These are phyloP conservation scores for Acanthopleura granulata DNA, from an alignment of 2,888 invertebrate genomes.

Conservation along the genomic window DNA sequence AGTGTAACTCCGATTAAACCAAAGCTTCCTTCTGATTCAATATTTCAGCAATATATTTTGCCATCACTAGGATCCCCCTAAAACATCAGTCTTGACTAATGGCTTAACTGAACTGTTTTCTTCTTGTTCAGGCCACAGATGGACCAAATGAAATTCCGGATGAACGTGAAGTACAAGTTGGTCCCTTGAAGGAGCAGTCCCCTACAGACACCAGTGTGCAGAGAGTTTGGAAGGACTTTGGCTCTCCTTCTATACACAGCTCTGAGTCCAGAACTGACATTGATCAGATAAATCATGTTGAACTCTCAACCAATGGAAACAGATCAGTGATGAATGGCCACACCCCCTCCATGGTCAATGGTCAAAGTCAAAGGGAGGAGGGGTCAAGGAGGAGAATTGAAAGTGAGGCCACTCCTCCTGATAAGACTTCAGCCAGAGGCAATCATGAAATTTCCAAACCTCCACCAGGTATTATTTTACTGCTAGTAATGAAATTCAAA, in stretches of 20 bases:
- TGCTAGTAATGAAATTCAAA: too few relatives aligned
- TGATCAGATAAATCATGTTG: background rate
- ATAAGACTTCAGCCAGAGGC: background rate
- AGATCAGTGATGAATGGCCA: background rate
- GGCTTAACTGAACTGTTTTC: too few relatives aligned
- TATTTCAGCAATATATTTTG: too few relatives aligned
- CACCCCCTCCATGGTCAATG: background rate
- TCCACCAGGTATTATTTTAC: too few relatives aligned
- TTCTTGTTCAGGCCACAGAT: too few relatives aligned
- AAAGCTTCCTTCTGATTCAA: too few relatives aligned
- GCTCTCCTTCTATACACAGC: constrained; percentile 11
- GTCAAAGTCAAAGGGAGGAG: background rate
- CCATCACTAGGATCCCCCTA: too few relatives aligned
- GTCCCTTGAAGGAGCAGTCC: background rate
- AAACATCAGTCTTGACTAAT: too few relatives aligned
- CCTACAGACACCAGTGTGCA: constrained; percentile 11
- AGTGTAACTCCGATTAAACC: too few relatives aligned
- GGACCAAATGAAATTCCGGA: too few relatives aligned
- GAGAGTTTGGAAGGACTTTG: background rate
- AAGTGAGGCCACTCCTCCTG: constrained; percentile 12
- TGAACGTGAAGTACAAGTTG: too few relatives aligned
- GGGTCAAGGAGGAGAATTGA: background rate
- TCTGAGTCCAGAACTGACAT: constrained; percentile 2
- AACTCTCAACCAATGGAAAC: background rate
- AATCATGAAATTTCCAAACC: too few relatives aligned